Evolutionary conservation across 2,113 vertebrate species (phyloP).

Genomic region (Mus spicilegus): DNA sequence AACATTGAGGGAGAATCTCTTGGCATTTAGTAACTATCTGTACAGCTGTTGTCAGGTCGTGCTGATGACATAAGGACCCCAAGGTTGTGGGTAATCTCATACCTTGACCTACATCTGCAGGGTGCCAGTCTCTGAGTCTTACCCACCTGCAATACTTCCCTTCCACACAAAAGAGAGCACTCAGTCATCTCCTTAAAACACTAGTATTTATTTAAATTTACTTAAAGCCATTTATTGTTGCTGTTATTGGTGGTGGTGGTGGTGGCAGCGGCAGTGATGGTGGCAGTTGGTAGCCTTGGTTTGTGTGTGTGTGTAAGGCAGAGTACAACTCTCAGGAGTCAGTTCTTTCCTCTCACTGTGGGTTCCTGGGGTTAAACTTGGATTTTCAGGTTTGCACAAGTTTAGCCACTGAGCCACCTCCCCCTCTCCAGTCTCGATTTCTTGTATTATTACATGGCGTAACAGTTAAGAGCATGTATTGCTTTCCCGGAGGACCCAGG

Average conservation of each 20-base stretch:
- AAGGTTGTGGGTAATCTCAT: background rate
- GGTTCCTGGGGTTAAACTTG: background rate
- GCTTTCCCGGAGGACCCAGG: background rate
- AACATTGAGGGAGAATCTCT: background rate
- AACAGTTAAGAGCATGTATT: background rate
- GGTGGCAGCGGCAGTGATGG: too few species aligned
- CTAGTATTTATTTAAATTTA: background rate
- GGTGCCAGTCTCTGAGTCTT: background rate
- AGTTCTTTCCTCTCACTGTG: background rate
- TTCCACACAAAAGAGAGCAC: background rate
- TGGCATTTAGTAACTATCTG: background rate
- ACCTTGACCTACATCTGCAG: fast-evolving
- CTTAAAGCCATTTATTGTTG: background rate
- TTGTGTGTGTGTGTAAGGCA: background rate
- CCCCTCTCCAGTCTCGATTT: background rate
- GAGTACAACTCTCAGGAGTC: background rate
- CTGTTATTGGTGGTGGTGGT: background rate
- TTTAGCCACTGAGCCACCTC: background rate
- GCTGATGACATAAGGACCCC: background rate
- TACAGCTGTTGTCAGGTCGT: background rate
- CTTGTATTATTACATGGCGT: background rate
- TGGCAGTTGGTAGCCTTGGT: background rate
- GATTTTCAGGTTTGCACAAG: background rate
- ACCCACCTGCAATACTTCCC: background rate
- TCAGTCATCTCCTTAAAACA: background rate